Base-by-base conservation (phyloP, 2,113 vertebrate genomes). In the Chunga burmeisteri region DNA sequence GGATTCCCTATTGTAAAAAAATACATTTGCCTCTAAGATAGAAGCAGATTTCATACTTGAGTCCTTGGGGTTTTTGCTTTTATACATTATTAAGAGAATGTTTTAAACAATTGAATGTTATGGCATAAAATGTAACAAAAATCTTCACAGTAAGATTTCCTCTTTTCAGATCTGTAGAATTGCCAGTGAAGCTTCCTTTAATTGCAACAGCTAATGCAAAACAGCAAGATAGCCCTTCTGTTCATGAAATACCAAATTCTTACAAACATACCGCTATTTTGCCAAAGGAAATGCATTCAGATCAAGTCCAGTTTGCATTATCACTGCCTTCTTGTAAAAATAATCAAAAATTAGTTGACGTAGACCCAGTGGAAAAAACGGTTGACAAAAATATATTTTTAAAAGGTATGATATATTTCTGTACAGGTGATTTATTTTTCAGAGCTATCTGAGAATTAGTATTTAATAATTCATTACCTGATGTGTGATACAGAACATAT, bases 401-500 rank as follows among this genome's bases (percentile, higher is more conserved):
- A 36, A 93, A 95, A 97, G 98, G 97, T 98, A 90, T 88, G 93
- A 25, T 88, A 16, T 74, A 46, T 88, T 93, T 86, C 88, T 95
- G 44, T 86, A 53, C 46, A 19, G 72, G 82, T 53, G 52, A 81
- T 52, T 66, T 38, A 16, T 81, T 86, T 94, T 94, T 85, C 46
- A 70, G 50, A 36, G 7, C 11, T 84, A 23, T 53, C 23, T 66
- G 62, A 62, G 36, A 86, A 38, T 78, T 65, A 53, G 29, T 77
- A 19, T 89, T 72, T 87, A 80, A 52, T 71, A 82, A 67, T 67
- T 67, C 8, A 36, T 71, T 84, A 30, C 2, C 16, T 81, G 44
- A 18, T 61, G 40, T 90, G 36, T 2, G 8, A 38, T 42, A 50
- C 12, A 52, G 71, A 70, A 81, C 3, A 34, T 83, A 62, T 7